phyloP scores from a whole-genome alignment of 2,797 vertebrate genomes.

The Oreortyx pictus region DNA sequence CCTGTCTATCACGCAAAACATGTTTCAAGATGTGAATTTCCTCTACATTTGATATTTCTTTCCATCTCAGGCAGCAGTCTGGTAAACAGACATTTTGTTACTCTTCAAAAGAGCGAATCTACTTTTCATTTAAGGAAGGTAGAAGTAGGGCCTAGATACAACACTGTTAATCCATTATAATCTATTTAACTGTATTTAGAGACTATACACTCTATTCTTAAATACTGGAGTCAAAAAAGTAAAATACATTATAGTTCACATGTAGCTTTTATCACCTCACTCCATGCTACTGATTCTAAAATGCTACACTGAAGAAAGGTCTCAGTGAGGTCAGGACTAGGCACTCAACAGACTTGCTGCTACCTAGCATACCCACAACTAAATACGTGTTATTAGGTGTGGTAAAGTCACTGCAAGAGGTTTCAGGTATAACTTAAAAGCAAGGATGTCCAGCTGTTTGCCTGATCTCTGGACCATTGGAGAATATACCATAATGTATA shows the following conservation, averaged over 20 bases:
- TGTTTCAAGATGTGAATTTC: neutral
- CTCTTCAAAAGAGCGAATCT: neutral
- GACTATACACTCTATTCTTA: neutral
- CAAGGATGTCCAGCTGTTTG: neutral
- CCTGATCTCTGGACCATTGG: neutral
- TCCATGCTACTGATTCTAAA: neutral
- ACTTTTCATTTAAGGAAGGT: neutral
- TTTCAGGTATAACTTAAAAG: neutral
- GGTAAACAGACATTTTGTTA: neutral
- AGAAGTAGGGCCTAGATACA: neutral
- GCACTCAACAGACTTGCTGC: neutral
- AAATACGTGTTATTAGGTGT: neutral
- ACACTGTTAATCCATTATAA: neutral
- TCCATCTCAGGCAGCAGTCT: neutral
- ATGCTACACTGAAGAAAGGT: neutral
- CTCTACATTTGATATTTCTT: neutral
- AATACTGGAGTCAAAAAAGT: neutral
- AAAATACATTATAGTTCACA: neutral
- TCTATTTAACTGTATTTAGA: neutral
- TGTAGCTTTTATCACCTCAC: neutral
- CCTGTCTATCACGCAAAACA: neutral
- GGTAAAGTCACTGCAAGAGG: neutral
- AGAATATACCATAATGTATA: neutral
- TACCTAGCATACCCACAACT: neutral
- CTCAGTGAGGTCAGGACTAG: neutral